Evolutionary conservation across 1,140 invertebrate species (phyloP).

Genomic region (Drosophila saltans): DNA sequence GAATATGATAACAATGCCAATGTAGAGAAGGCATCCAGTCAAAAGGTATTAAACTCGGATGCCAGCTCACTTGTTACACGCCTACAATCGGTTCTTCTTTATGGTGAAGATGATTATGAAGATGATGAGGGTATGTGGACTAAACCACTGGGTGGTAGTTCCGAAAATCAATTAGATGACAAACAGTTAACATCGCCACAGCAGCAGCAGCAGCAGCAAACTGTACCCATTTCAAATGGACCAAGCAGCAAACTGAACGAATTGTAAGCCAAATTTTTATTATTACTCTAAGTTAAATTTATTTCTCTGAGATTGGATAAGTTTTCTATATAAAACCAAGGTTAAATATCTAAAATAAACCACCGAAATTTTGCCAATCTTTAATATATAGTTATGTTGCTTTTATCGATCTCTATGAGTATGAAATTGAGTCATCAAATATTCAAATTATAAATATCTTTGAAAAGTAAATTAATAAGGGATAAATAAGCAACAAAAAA

Average conservation of each 20-base stretch:
- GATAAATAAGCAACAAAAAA: no score
- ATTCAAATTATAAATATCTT: no score
- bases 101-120: constrained; percentile 76
- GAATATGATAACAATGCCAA: constrained; percentile 82
- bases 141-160: constrained; percentile 62
- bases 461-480: no score
- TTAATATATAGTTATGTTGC: no score
- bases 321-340: no score
- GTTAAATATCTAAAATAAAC: no score
- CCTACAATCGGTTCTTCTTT: constrained; percentile 73
- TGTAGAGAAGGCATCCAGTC: constrained; percentile 67
- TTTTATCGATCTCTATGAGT: no score
- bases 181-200: constrained; percentile 36
- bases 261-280: constrained; percentile 54
- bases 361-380: no score
- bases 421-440: no score
- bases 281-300: no score
- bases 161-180: constrained; percentile 30
- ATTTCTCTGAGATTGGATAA: no score
- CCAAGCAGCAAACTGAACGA: constrained; percentile 60
- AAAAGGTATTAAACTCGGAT: constrained; percentile 26
- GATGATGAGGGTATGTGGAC: constrained; percentile 82
- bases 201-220: constrained; percentile 13
- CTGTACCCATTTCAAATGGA: constrained; percentile 56
- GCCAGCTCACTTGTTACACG: constrained; percentile 61